Evolutionary conservation across 2,888 invertebrate species (phyloP).

Genomic region (Tipula unca): DNA sequence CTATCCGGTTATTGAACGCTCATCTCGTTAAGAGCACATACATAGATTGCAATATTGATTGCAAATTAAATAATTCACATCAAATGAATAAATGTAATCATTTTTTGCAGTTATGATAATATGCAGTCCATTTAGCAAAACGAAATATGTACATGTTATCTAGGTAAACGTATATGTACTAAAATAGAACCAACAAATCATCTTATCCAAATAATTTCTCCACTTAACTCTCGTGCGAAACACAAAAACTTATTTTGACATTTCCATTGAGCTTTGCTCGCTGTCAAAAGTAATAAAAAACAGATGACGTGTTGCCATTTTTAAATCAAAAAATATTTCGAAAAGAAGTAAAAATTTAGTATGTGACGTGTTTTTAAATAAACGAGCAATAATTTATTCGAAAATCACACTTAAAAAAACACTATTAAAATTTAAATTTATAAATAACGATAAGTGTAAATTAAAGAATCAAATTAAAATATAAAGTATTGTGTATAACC

Average conservation of each 20-base stretch:
- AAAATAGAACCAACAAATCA: neutral
- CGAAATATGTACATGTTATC: too few species aligned
- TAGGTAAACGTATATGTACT: neutral
- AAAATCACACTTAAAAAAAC: neutral
- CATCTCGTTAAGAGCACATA: too few species aligned
- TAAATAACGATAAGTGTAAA: neutral
- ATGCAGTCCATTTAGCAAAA: too few species aligned
- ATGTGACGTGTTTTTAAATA: conserved; percentile 20
- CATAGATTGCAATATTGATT: too few species aligned
- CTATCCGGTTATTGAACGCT: too few species aligned
- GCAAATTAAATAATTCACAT: too few species aligned
- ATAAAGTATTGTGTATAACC: neutral
- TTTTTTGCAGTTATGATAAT: too few species aligned
- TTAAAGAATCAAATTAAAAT: neutral
- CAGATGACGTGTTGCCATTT: conserved; percentile 21
- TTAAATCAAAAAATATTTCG: neutral
- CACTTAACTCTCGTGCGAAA: neutral
- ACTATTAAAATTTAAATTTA: neutral
- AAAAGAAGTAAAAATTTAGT: neutral
- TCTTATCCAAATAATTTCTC: neutral
- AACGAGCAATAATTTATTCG: neutral
- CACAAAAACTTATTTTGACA: conserved; percentile 9
- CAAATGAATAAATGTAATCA: too few species aligned
- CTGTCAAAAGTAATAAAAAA: neutral
- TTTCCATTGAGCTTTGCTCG: neutral